A percentile compares a stretch with the other conserved stretches of the same genome.
Conservation (phyloP, 2,888 invertebrate genomes). For the Epinotia bilunana region DNA sequence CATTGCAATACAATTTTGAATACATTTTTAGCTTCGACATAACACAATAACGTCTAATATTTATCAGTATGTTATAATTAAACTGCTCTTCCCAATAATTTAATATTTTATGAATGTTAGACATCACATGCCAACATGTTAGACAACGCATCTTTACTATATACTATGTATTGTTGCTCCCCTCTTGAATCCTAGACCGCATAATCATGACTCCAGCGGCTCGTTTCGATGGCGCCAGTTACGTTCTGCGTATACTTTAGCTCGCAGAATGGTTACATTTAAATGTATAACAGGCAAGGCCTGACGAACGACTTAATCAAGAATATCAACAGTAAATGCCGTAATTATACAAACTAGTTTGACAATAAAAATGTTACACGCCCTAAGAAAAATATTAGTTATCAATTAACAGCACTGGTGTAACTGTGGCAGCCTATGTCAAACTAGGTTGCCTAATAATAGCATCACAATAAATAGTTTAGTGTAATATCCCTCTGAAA, state of each 20-base stretch:
- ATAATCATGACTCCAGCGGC: not conserved
- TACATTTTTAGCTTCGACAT: slow-evolving; percentile 7
- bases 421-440: no score
- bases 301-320: not conserved
- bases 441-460: not conserved
- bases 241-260: not conserved
- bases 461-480: not conserved
- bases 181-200: not conserved
- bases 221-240: not conserved
- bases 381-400: no score
- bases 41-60: not conserved
- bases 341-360: not conserved
- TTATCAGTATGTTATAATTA: not conserved
- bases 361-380: not conserved
- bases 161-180: not conserved
- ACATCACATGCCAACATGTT: not conserved
- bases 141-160: not conserved
- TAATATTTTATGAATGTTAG: not conserved
- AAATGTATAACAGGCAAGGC: no score
- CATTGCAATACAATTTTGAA: slow-evolving; percentile 2
- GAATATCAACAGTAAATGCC: not conserved
- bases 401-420: no score
- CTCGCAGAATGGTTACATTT: not conserved
- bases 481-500: not conserved
- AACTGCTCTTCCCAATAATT: not conserved